Evolutionary conservation across 2,888 invertebrate species (phyloP).

Genomic region (Ornithoptera alexandrae): DNA sequence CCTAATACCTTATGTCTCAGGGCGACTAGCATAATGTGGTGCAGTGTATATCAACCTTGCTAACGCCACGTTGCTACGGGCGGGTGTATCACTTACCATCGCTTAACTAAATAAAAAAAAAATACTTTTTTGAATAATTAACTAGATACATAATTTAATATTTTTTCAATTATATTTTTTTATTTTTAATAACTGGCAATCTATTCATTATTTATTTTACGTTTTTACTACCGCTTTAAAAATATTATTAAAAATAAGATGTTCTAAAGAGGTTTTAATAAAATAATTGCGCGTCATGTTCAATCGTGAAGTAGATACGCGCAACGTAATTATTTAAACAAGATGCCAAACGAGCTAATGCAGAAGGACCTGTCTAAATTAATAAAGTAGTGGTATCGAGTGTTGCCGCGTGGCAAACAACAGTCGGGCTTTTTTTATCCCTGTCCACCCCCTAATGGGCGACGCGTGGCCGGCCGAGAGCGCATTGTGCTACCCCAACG

Average conservation of each 20-base stretch:
- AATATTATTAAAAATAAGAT: not conserved
- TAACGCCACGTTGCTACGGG: too few relatives aligned
- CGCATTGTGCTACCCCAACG: conserved; percentile 48
- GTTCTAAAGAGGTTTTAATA: not conserved
- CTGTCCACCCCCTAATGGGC: conserved; percentile 58
- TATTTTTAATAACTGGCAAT: too few relatives aligned
- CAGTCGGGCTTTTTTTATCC: conserved; percentile 50
- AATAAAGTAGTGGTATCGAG: conserved; percentile 70
- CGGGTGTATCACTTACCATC: too few relatives aligned
- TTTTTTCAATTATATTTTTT: too few relatives aligned
- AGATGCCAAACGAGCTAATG: conserved; percentile 59
- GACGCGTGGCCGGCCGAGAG: conserved; percentile 63
- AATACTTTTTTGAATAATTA: too few relatives aligned
- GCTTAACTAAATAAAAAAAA: too few relatives aligned
- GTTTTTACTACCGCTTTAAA: not conserved
- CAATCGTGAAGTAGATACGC: conserved; percentile 28
- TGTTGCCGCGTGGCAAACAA: conserved; percentile 61
- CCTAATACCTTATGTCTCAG: too few relatives aligned
- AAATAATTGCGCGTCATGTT: not conserved
- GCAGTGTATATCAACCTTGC: too few relatives aligned
- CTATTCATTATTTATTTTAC: not conserved
- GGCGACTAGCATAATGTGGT: too few relatives aligned
- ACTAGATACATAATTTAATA: too few relatives aligned
- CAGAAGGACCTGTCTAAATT: conserved; percentile 56
- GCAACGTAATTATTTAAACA: conserved; percentile 39